Percentiles rank a stretch among this genome's conserved stretches.
Conservation (phyloP, 2,888 invertebrate species). For the Brenthis ino region DNA sequence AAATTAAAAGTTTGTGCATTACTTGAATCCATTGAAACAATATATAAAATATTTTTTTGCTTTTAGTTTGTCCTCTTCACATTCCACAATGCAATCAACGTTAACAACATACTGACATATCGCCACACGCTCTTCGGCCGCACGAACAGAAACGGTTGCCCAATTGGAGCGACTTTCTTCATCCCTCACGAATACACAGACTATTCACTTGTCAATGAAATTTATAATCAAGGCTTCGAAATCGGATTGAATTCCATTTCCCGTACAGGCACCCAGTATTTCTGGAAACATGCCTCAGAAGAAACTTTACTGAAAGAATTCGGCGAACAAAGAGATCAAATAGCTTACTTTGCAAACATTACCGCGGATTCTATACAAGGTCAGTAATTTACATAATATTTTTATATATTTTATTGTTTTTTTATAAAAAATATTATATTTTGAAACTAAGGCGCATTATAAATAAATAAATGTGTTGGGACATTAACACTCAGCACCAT, state of each 20-base stretch:
- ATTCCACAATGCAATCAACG: conserved; percentile 85
- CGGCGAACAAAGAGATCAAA: conserved; percentile 79
- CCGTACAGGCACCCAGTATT: conserved; percentile 77
- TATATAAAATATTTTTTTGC: not conserved
- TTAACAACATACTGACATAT: conserved; percentile 80
- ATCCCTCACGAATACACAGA: conserved; percentile 88
- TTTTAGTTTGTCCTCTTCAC: conserved; percentile 85
- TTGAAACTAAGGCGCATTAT: too few relatives aligned
- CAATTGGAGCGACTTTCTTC: conserved; percentile 85
- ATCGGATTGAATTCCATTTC: conserved; percentile 87
- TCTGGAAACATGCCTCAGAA: conserved; percentile 81
- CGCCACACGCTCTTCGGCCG: conserved; percentile 74
- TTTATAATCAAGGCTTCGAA: conserved; percentile 84
- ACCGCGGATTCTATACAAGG: conserved; percentile 64
- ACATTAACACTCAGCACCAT: too few relatives aligned
- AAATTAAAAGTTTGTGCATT: too few relatives aligned
- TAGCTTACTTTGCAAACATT: conserved; percentile 80
- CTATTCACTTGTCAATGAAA: conserved; percentile 83
- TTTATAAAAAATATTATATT: too few relatives aligned
- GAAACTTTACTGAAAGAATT: conserved; percentile 81
- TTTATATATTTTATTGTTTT: not conserved
- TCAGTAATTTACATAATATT: conserved; percentile 34
- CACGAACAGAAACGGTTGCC: conserved; percentile 85
- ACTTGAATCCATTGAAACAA: too few relatives aligned
- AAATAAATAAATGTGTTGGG: too few relatives aligned